Base-by-base conservation (phyloP, 2,888 invertebrate genomes). In the Lydus trimaculatus region DNA sequence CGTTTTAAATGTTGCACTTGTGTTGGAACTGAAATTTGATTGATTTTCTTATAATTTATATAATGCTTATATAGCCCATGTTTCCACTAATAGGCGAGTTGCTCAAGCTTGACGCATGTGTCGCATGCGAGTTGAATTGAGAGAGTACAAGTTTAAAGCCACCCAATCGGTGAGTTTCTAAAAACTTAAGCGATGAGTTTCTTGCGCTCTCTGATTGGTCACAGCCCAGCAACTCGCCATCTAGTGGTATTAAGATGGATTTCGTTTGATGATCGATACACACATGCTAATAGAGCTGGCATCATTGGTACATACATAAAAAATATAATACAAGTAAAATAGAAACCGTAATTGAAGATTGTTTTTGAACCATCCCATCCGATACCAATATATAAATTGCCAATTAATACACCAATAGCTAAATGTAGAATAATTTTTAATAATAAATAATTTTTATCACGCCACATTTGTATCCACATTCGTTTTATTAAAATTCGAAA, bases 271-370 rank as follows among this genome's bases (percentile, higher is more conserved):
- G 6, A 52, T 31, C 48, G 28, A 13, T 52, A 88, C 93, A 91
- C 87, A 95, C 95, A 95, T 76, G 92, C 89, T 73, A 94, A 84
- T 62, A 95, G 84, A 58, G 94, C 90, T 2, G 95, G 95, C 88
- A 94, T 90, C 91, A 95, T 91, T 0, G 95, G 93, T 63, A 94
- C 88, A 81, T 94, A 95, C 78, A 95, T 87, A 84, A 94, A 93
- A 31, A 91, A 91, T 71, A 95, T 94, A 20, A 92, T 87, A 70
- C 92, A 92, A 0, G 92, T 91, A 80, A 93, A 94, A 78, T 92
- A 93, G 82, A 94, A 95, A 11, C 94, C 94, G 80, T 94, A 95
- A 84, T 94, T 94, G 82, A 92, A 94, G 31, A 95, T 85, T 0
- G 93, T 93, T 82, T 93, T 94, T 0, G 94, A 92, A 0, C 91